These are phyloP conservation scores for Aldrovandia affinis DNA, from an alignment of 2,797 vertebrate species.

Conservation along the genomic window DNA sequence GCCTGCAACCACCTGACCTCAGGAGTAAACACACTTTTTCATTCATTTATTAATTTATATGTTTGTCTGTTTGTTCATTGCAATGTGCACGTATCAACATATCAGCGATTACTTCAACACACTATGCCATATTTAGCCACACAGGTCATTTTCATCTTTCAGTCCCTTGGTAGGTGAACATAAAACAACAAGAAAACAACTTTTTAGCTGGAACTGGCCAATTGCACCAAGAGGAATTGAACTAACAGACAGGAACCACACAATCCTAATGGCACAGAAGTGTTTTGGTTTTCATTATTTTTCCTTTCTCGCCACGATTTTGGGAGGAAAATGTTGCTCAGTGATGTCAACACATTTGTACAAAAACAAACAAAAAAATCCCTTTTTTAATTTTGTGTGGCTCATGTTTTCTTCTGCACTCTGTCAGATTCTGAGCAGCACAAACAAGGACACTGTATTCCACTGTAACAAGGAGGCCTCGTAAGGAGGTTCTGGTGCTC, in stretches of 20 bases:
- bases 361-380: background rate
- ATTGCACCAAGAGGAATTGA: background rate
- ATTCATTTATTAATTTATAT: no score
- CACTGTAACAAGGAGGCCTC: background rate
- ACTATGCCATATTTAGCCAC: no score
- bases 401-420: background rate
- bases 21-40: no score
- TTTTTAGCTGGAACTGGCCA: background rate
- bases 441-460: background rate
- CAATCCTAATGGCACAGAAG: background rate
- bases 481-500: conserved; percentile 35
- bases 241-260: background rate
- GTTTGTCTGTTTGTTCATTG: no score
- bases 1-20: background rate
- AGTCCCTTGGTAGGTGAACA: no score
- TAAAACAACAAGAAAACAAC: no score
- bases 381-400: background rate
- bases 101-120: no score
- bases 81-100: no score
- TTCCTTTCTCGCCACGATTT: background rate
- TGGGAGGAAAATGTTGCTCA: background rate
- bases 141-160: no score
- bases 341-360: background rate
- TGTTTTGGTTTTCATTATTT: background rate
- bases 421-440: background rate